phyloP scores from a whole-genome alignment of 2,113 vertebrate species.

The Albula glossodonta region DNA sequence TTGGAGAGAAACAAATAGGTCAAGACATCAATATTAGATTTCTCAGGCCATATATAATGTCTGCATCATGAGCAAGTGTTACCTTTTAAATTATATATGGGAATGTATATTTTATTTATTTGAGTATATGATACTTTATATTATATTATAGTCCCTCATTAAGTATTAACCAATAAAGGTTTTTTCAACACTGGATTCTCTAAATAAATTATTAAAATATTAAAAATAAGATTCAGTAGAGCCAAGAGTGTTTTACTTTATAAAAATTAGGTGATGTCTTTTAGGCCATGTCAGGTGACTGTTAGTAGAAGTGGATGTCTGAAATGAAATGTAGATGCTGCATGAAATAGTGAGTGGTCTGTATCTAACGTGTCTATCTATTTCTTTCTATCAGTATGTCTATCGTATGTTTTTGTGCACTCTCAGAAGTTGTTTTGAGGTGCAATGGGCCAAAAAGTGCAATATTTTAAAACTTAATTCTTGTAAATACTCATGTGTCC shows the following conservation, averaged over 20 bases:
- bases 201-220: neutral
- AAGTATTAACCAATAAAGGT: neutral
- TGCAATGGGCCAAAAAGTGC: conserved; percentile 90
- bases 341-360: conserved; percentile 76
- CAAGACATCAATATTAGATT: conserved; percentile 33
- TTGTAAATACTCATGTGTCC: conserved; percentile 80
- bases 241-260: neutral
- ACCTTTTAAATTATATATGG: neutral
- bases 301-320: neutral
- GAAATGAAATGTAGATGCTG: conserved; percentile 61
- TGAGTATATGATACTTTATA: neutral
- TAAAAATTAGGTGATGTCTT: neutral
- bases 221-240: neutral
- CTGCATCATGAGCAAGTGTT: neutral
- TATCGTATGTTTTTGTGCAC: conserved; percentile 56
- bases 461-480: conserved; percentile 86
- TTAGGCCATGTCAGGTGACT: neutral
- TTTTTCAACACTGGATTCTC: neutral
- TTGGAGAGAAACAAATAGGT: neutral
- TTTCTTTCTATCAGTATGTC: conserved; percentile 69
- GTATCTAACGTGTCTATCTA: conserved; percentile 35
- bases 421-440: conserved; percentile 75
- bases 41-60: conserved; percentile 1
- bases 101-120: neutral
- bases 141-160: neutral